Base-by-base conservation (phyloP, 2,113 vertebrate genomes). In the Cynopterus brachyotis region DNA sequence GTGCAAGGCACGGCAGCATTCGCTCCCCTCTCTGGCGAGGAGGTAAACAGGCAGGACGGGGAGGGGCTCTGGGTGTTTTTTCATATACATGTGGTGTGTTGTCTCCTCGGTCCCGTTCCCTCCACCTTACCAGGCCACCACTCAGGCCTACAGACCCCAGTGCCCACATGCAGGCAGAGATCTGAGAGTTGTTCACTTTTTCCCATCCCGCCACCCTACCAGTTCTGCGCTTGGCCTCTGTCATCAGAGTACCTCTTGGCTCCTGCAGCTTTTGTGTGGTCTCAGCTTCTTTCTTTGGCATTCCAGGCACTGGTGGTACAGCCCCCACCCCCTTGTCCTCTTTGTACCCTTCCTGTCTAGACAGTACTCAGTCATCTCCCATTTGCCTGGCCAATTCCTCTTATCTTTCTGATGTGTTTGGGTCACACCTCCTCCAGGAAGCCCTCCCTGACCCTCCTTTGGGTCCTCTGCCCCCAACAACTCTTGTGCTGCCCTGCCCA, bases 21-120 rank as follows among this genome's bases (percentile, higher is more conserved):
- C 98, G 99, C 5, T 99, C 99, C 0, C 99, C 99, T 0, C 0
- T 99, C 2, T 99, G 99, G 99, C 98, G 98, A 83, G 99, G 99
- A 98, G 99, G 99, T 99, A 72, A 97, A 97, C 16, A 1, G 5
- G 10, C 13, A 19, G 16, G 8, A 40, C 0, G 0, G 35, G 37
- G n/a, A 9, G 17, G 13, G 57, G 40, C 70, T 2, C 0, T 0
- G 22, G 50, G 20, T 42, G 64, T 19, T 32, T 64, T 7, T 88
- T 42, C 32, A 19, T 5, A 32, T 50, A 82, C 59, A 24, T 57
- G 55, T 67, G 26, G 20, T 4, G 2, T 4, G 20, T 19, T 20
- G 3, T 6, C 6, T 24, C 28, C 9, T 95, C 19, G 13, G 73
- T 24, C 37, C 66, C 19, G 0, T 55, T 60, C 8, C 35, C 26